phyloP scores from a whole-genome alignment of 2,888 invertebrate genomes.

The Parnassius mnemosyne region DNA sequence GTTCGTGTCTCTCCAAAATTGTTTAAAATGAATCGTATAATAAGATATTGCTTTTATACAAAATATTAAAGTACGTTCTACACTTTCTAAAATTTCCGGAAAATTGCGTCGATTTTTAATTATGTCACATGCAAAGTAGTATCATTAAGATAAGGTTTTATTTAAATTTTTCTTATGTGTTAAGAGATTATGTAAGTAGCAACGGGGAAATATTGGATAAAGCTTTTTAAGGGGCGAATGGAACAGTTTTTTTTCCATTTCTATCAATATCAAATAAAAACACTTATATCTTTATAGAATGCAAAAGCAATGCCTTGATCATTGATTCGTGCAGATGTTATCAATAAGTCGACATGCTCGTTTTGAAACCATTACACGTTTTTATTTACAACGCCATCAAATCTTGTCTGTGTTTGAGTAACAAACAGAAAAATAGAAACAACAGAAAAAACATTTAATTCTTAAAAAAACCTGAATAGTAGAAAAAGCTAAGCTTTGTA shows the following conservation, averaged over 20 bases:
- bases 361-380: slow-evolving; percentile 23
- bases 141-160: not conserved
- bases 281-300: slow-evolving; percentile 8
- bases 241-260: not conserved
- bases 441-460: no score
- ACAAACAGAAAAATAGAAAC: no score
- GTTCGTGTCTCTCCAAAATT: no score
- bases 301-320: slow-evolving; percentile 21
- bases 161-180: no score
- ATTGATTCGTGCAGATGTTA: slow-evolving; percentile 22
- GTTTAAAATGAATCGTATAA: no score
- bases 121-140: not conserved
- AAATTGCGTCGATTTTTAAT: not conserved
- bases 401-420: not conserved
- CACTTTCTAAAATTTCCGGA: not conserved
- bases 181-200: no score
- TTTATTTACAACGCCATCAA: slow-evolving; percentile 10
- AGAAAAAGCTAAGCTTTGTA: no score
- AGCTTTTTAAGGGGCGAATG: no score
- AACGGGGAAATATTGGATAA: no score
- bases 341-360: slow-evolving; percentile 14
- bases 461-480: no score
- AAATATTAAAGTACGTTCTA: slow-evolving; percentile 1
- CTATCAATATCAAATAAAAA: slow-evolving; percentile 18
- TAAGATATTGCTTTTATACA: not conserved